Conservation (phyloP, 2,797 vertebrate species). For the Diglossa cyanea region DNA sequence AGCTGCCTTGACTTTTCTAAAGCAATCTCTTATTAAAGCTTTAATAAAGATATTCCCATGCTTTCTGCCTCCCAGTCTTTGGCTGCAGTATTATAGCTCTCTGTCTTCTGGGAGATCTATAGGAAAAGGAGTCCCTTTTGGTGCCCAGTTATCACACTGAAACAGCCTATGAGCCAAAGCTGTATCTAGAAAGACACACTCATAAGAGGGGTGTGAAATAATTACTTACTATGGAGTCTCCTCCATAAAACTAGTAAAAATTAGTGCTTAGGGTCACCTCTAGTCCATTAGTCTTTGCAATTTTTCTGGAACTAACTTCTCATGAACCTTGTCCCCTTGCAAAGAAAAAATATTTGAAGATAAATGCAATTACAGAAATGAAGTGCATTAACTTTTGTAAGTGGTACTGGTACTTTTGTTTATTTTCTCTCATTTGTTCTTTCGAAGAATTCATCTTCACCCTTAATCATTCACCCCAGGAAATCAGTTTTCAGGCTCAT, state of each 20-base stretch:
- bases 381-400: neutral
- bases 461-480: neutral
- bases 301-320: neutral
- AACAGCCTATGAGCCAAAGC: neutral
- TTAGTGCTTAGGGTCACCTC: neutral
- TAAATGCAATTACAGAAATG: neutral
- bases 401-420: neutral
- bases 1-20: neutral
- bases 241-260: neutral
- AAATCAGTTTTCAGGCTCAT: neutral
- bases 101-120: neutral
- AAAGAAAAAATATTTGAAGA: neutral
- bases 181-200: neutral
- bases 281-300: neutral
- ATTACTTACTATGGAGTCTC: neutral
- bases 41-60: neutral
- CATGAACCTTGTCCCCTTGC: neutral
- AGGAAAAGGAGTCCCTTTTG: neutral
- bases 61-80: neutral
- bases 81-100: neutral
- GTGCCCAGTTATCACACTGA: no score
- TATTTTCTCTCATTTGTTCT: neutral
- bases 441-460: neutral
- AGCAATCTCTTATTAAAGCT: neutral
- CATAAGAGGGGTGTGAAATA: fast-evolving